Evolutionary conservation across 1,140 invertebrate species (phyloP).

Genomic region (Lordiphosa collinella): DNA sequence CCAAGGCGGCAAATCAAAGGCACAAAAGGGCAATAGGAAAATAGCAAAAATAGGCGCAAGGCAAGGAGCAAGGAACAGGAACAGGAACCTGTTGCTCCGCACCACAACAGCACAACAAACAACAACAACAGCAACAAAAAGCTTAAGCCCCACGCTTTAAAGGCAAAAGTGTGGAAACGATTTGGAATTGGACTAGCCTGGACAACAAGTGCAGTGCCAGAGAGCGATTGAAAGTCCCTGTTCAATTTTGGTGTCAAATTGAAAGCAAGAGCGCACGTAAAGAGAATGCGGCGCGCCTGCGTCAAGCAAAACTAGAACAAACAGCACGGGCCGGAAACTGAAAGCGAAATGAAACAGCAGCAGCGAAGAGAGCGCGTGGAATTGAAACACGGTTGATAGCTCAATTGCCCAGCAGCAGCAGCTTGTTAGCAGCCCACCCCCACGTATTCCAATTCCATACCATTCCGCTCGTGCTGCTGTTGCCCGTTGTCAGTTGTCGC

Average conservation of each 20-base stretch:
- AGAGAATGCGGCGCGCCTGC: slow-evolving; percentile 27
- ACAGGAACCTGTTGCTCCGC: slow-evolving; percentile 62
- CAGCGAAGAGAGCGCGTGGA: slow-evolving; percentile 12
- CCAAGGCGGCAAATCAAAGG: slow-evolving; percentile 13
- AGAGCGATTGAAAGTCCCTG: slow-evolving; percentile 11
- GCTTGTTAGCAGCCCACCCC: slow-evolving; percentile 24
- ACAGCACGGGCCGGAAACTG: slow-evolving; percentile 10
- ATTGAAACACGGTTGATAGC: slow-evolving; percentile 43
- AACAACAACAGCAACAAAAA: slow-evolving; percentile 24
- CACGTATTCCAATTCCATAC: slow-evolving; percentile 1
- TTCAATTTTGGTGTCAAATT: neutral
- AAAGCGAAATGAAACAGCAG: slow-evolving; percentile 13
- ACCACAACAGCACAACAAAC: slow-evolving; percentile 20
- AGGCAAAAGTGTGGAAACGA: slow-evolving; percentile 1
- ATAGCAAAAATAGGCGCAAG: slow-evolving; percentile 11
- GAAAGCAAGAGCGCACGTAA: slow-evolving; percentile 8
- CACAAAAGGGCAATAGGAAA: slow-evolving; percentile 45
- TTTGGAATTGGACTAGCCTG: neutral
- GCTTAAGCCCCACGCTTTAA: slow-evolving; percentile 34
- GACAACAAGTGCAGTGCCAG: neutral
- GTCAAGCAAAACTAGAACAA: slow-evolving; percentile 26
- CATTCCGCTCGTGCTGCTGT: slow-evolving; percentile 8
- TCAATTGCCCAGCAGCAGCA: slow-evolving; percentile 40
- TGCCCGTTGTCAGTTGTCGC: slow-evolving; percentile 26
- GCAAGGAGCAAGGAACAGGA: neutral